Evolutionary conservation across 2,888 invertebrate genomes (phyloP).

Genomic region (Hypomecis punctinalis): DNA sequence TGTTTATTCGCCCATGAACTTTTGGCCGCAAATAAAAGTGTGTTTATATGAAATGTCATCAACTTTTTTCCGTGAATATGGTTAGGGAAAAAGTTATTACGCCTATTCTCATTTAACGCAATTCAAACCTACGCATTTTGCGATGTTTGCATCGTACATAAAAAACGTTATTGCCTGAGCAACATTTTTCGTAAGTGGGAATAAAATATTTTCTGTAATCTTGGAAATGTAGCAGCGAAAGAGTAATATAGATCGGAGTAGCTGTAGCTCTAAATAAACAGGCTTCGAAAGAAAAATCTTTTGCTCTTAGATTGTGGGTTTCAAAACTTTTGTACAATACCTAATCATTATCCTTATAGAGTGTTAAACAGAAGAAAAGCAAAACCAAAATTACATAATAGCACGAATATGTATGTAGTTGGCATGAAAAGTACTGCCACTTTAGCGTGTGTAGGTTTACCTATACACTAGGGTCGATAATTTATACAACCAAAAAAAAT

Average conservation of each 20-base stretch:
- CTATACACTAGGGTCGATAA: too few relatives aligned
- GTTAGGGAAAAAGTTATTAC: slow-evolving; percentile 22
- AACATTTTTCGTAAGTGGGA: slow-evolving; percentile 2
- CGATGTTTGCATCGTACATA: slow-evolving; percentile 8
- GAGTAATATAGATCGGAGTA: not conserved
- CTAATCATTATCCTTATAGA: too few relatives aligned
- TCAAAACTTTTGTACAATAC: too few relatives aligned
- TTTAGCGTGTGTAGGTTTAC: too few relatives aligned
- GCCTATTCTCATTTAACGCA: slow-evolving; percentile 21
- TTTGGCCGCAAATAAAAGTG: slow-evolving; percentile 32
- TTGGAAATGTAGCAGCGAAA: not conserved
- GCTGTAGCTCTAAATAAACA: too few relatives aligned
- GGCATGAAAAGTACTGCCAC: too few relatives aligned
- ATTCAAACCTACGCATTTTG: slow-evolving; percentile 13
- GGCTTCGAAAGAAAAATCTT: too few relatives aligned
- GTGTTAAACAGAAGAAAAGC: too few relatives aligned
- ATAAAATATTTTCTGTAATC: not conserved
- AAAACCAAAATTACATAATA: too few relatives aligned
- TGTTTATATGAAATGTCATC: slow-evolving; percentile 33
- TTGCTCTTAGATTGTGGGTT: too few relatives aligned
- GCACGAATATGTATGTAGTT: too few relatives aligned
- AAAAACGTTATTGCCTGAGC: slow-evolving; percentile 12
- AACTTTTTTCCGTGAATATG: slow-evolving; percentile 26
- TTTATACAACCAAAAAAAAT: too few relatives aligned
- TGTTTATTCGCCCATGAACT: slow-evolving; percentile 35